These are phyloP conservation scores for Steinernema hermaphroditum DNA, from an alignment of 2,888 invertebrate species.

Conservation along the genomic window DNA sequence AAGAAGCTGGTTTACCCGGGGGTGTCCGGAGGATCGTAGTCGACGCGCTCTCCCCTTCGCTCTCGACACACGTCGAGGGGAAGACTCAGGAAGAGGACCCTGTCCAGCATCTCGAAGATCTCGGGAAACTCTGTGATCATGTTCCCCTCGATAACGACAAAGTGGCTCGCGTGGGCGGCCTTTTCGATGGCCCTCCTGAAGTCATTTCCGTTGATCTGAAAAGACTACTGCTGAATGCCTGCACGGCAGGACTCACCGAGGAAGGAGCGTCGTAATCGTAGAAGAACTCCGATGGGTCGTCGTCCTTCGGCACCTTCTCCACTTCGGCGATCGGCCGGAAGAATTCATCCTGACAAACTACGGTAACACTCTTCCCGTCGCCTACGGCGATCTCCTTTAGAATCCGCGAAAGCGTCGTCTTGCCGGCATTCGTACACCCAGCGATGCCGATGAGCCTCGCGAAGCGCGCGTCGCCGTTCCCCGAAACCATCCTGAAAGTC, in stretches of 20 bases:
- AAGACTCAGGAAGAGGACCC: conserved; percentile 57
- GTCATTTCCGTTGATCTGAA: background rate
- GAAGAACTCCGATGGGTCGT: conserved; percentile 38
- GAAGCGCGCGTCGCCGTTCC: conserved; percentile 13
- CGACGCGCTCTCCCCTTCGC: conserved; percentile 46
- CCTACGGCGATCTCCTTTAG: conserved; percentile 45
- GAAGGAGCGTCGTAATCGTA: conserved; percentile 48
- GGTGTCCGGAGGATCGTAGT: conserved; percentile 84
- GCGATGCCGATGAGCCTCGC: conserved; percentile 5
- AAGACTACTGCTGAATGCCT: background rate
- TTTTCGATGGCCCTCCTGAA: conserved; percentile 26
- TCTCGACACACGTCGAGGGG: conserved; percentile 56
- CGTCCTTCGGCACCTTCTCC: conserved; percentile 27
- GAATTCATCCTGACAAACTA: conserved; percentile 59
- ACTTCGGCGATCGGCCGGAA: conserved; percentile 53
- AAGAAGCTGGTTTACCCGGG: conserved; percentile 80
- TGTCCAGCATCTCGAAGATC: conserved; percentile 46
- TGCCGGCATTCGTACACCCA: conserved; percentile 63
- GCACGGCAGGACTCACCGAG: background rate
- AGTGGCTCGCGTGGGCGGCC: conserved; percentile 39
- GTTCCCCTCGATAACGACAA: conserved; percentile 61
- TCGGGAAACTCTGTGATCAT: conserved; percentile 59
- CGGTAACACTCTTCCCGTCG: conserved; percentile 36
- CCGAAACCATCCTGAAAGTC: conserved; percentile 25
- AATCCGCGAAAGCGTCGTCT: conserved; percentile 55